phyloP scores from a whole-genome alignment of 2,113 vertebrate species.

The Indri indri region DNA sequence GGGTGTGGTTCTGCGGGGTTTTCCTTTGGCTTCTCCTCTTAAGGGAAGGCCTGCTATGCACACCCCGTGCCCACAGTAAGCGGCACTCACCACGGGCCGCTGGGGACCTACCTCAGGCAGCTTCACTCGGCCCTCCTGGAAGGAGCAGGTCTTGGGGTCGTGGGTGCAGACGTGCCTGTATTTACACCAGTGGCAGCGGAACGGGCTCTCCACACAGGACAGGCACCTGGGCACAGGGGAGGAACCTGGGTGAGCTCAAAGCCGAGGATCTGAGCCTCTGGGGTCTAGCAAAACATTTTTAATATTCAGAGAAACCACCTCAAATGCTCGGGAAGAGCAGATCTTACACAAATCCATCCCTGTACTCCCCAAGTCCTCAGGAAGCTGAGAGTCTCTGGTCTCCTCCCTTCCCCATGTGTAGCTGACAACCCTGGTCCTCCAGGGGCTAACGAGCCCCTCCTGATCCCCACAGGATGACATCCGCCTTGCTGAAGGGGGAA shows the following conservation, averaged over 20 bases:
- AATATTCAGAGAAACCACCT: not conserved
- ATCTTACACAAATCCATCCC: not conserved
- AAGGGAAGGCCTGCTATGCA: not conserved
- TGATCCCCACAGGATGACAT: fast-evolving
- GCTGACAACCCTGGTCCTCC: not conserved
- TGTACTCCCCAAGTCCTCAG: not conserved
- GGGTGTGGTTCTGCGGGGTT: fast-evolving
- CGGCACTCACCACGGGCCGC: fast-evolving
- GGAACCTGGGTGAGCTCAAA: not conserved
- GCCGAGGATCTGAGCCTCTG: fast-evolving
- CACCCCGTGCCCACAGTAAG: not conserved
- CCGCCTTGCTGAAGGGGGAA: not conserved
- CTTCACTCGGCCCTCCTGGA: slow-evolving; percentile 97
- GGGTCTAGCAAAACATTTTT: not conserved
- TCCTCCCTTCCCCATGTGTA: not conserved
- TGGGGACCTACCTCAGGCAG: slow-evolving; percentile 90
- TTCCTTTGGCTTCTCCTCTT: not conserved
- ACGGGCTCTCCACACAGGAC: slow-evolving; percentile 96
- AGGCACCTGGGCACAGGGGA: slow-evolving; percentile 87
- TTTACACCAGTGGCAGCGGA: slow-evolving; percentile 99
- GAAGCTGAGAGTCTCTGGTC: not conserved
- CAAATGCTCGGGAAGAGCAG: not conserved
- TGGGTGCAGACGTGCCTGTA: slow-evolving; percentile 97
- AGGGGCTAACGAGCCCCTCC: not conserved
- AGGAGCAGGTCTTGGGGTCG: slow-evolving; percentile 96